These are phyloP conservation scores for Hippocampus kuda DNA, from an alignment of 2,797 vertebrate genomes.

Conservation along the genomic window DNA sequence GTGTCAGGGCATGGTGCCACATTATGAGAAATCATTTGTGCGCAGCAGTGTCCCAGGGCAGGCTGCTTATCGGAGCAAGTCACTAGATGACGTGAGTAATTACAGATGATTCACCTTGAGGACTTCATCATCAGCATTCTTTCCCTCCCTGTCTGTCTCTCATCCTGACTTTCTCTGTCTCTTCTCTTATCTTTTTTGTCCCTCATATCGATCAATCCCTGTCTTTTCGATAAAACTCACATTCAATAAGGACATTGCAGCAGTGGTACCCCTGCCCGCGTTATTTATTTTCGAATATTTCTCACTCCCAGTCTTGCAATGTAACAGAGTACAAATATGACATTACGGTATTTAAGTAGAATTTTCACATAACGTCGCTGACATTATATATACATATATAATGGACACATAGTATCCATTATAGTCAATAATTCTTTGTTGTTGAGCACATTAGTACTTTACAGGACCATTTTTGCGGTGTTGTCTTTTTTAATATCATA, in stretches of 20 bases:
- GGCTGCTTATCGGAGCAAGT: conserved; percentile 83
- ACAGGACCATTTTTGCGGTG: no score
- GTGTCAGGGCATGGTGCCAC: conserved; percentile 57
- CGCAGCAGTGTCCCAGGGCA: conserved; percentile 78
- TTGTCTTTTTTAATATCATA: no score
- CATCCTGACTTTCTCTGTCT: conserved; percentile 24
- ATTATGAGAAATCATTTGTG: conserved; percentile 95
- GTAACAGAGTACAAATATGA: background rate
- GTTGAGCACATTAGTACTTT: no score
- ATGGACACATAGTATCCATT: no score
- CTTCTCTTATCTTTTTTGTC: background rate
- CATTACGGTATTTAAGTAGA: background rate
- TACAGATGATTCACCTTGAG: conserved; percentile 94
- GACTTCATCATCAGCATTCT: conserved; percentile 67
- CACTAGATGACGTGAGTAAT: conserved; percentile 89
- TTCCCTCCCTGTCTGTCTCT: conserved; percentile 33
- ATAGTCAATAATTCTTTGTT: no score
- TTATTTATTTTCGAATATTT: background rate
- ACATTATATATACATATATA: background rate
- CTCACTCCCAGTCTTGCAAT: background rate
- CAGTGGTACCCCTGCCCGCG: conserved; percentile 15
- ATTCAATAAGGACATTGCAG: conserved; percentile 31
- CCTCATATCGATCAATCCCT: conserved; percentile 1
- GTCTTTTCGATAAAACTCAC: conserved; percentile 14
- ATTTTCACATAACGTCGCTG: background rate